A percentile compares a stretch with the other conserved stretches of the same genome.
phyloP scores from a whole-genome alignment of 2,888 invertebrate genomes.

The Troides aeacus region DNA sequence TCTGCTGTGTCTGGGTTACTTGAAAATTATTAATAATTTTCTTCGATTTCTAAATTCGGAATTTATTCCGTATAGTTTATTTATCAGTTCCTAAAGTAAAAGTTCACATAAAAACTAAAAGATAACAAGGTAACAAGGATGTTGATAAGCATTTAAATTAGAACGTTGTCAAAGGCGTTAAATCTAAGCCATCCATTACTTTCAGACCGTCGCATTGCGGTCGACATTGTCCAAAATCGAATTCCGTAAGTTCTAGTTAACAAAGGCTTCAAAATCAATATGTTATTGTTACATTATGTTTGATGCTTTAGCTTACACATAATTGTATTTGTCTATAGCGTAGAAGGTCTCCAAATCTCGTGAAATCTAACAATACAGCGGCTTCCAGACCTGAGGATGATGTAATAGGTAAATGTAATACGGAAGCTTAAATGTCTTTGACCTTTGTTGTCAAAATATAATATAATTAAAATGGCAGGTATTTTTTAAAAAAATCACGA shows the following conservation, averaged over 20 bases:
- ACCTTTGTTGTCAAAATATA: no score
- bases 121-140: background rate
- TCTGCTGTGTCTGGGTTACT: slow-evolving; percentile 74
- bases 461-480: no score
- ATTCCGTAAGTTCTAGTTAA: slow-evolving; percentile 10
- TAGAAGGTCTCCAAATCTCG: background rate
- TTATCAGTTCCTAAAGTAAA: background rate
- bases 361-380: background rate
- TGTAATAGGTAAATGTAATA: background rate
- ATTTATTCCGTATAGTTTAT: no score
- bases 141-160: background rate
- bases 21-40: background rate
- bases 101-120: background rate
- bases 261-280: slow-evolving; percentile 6
- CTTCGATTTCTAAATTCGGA: background rate
- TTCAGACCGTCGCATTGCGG: slow-evolving; percentile 16
- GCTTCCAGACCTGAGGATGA: background rate
- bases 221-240: slow-evolving; percentile 8
- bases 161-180: slow-evolving; percentile 8
- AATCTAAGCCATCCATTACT: background rate
- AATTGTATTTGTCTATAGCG: background rate
- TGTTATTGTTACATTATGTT: background rate
- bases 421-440: background rate
- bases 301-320: background rate
- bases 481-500: no score